These are phyloP conservation scores for Sebastes cheni DNA, from an alignment of 2,797 vertebrate genomes.

Conservation along the genomic window DNA sequence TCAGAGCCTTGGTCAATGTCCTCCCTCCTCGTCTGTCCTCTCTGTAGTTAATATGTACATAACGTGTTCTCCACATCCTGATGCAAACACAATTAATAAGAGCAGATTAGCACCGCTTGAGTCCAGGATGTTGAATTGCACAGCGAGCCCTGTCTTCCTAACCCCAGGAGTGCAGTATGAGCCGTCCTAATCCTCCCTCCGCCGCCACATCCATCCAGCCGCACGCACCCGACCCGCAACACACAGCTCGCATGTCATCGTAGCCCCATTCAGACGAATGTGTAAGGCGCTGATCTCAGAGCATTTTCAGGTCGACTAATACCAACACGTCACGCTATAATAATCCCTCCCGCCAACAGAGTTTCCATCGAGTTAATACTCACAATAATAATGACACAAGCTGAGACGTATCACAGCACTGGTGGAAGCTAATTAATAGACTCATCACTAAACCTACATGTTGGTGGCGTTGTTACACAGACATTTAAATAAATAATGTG, in stretches of 20 bases:
- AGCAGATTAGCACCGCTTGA: slow-evolving; percentile 38
- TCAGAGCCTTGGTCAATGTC: no score
- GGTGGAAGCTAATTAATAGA: slow-evolving; percentile 21
- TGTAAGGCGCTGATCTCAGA: slow-evolving; percentile 8
- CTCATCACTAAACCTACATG: not conserved
- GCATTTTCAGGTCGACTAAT: not conserved
- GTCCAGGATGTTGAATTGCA: slow-evolving; percentile 20
- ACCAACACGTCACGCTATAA: not conserved
- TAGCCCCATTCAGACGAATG: not conserved
- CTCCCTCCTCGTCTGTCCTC: not conserved
- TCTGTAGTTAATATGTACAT: not conserved
- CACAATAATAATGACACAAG: slow-evolving; percentile 1
- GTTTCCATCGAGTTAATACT: not conserved
- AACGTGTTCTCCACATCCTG: not conserved
- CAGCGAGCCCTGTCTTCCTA: slow-evolving; percentile 1
- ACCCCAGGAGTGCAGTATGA: slow-evolving; percentile 18
- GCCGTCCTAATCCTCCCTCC: slow-evolving; percentile 35
- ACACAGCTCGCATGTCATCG: not conserved
- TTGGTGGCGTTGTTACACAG: not conserved
- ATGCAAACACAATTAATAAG: slow-evolving; percentile 20
- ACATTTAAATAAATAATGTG: not conserved
- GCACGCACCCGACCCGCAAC: not conserved
- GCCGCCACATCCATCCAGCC: not conserved
- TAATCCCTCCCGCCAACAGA: slow-evolving; percentile 13
- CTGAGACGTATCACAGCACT: not conserved